phyloP scores from a whole-genome alignment of 2,113 vertebrate genomes.

The Oncorhynchus masou region DNA sequence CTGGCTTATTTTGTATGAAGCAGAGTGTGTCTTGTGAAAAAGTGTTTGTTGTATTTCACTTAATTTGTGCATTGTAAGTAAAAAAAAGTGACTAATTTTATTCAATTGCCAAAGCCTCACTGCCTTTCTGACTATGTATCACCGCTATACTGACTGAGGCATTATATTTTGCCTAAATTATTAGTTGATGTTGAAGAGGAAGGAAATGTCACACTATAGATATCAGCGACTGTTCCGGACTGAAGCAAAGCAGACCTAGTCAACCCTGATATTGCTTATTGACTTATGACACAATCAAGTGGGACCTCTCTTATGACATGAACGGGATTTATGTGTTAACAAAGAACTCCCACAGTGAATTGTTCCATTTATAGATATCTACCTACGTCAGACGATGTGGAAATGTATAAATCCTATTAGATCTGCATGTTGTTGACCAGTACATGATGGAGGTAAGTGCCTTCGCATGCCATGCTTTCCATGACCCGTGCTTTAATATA shows the following conservation, averaged over 20 bases:
- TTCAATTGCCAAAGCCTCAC: neutral
- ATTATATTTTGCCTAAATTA: neutral
- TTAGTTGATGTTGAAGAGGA: neutral
- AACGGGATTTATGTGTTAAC: neutral
- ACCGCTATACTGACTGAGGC: neutral
- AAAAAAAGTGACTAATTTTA: neutral
- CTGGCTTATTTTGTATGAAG: neutral
- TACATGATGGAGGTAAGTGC: slow-evolving; percentile 85
- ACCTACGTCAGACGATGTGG: slow-evolving; percentile 80
- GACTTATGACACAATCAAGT: neutral
- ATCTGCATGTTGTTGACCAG: slow-evolving; percentile 86
- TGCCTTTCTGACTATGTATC: neutral
- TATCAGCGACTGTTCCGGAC: neutral
- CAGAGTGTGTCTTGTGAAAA: neutral
- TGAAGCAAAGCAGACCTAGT: neutral
- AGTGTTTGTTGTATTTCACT: neutral
- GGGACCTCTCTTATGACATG: neutral
- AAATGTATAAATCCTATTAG: slow-evolving; percentile 80
- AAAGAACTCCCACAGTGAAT: neutral
- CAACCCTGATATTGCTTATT: neutral
- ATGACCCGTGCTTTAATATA: no score
- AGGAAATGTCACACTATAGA: neutral
- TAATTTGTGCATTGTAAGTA: neutral
- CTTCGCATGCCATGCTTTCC: neutral
- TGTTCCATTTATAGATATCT: slow-evolving; percentile 72